These are phyloP conservation scores for Crocidura indochinensis DNA, from an alignment of 2,797 vertebrate genomes.

Conservation along the genomic window DNA sequence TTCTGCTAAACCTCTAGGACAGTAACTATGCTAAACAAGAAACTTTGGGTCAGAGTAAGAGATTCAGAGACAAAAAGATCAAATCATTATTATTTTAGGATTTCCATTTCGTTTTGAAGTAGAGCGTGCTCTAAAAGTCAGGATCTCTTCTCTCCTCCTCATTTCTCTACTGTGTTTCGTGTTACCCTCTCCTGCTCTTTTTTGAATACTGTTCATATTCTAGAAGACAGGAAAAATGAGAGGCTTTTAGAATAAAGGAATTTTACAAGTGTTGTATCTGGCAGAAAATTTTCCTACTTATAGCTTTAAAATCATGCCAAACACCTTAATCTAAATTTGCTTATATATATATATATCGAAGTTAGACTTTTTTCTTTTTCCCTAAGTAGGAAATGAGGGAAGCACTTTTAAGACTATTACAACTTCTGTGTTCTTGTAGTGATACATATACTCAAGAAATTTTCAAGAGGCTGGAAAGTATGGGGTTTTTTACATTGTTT, in stretches of 20 bases:
- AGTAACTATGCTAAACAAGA: conserved; percentile 4
- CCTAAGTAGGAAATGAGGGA: not conserved
- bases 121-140: not conserved
- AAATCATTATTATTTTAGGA: not conserved
- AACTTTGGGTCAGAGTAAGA: not conserved
- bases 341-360: not conserved
- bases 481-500: no score
- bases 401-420: conserved; percentile 16
- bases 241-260: not conserved
- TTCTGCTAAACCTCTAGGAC: not conserved
- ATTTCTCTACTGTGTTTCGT: not conserved
- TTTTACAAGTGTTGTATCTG: not conserved
- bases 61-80: not conserved
- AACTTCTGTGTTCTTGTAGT: not conserved
- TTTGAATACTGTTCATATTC: conserved; percentile 3
- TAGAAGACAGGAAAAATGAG: not conserved
- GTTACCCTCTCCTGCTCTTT: not conserved
- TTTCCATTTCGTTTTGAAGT: not conserved
- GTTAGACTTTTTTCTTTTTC: conserved; percentile 27
- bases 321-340: conserved; percentile 38
- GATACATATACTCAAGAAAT: not conserved
- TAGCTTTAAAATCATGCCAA: conserved; percentile 34
- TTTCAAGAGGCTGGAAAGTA: not conserved
- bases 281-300: conserved; percentile 5
- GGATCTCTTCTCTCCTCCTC: conserved; percentile 1